Evolutionary conservation across 2,888 invertebrate genomes (phyloP).

Genomic region (Lasiommata megera): DNA sequence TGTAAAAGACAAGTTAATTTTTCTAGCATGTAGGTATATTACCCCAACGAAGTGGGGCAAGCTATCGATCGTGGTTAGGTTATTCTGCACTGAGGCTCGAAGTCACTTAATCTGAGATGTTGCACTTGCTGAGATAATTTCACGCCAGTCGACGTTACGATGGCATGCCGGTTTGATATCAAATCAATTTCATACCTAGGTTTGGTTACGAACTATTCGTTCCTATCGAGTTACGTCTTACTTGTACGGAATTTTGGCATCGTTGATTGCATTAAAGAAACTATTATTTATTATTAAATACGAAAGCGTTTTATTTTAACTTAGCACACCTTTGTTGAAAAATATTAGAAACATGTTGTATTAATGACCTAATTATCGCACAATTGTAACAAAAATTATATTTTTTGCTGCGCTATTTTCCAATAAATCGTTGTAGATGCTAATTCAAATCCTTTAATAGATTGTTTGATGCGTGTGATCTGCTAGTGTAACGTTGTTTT

Average conservation of each 20-base stretch:
- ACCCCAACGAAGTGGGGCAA: constrained; percentile 6
- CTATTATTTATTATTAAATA: too few relatives aligned
- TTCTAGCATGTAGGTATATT: background rate
- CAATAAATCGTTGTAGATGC: too few relatives aligned
- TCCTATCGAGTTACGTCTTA: constrained; percentile 16
- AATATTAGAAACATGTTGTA: too few relatives aligned
- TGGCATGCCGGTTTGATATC: constrained; percentile 45
- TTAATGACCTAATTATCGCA: too few relatives aligned
- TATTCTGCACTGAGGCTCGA: constrained; percentile 37
- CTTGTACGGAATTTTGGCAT: constrained; percentile 1
- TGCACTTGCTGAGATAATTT: constrained; percentile 65
- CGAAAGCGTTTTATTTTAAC: too few relatives aligned
- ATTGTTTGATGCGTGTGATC: too few relatives aligned
- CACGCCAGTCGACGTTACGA: constrained; percentile 48
- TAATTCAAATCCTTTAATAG: too few relatives aligned
- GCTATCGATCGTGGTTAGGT: constrained; percentile 9
- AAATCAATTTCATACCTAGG: constrained; percentile 65
- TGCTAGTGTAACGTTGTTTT: too few relatives aligned
- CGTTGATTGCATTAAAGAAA: background rate
- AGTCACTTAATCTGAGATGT: constrained; percentile 60
- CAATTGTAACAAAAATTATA: too few relatives aligned
- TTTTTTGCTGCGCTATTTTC: too few relatives aligned
- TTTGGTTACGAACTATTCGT: constrained; percentile 37
- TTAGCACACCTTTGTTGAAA: too few relatives aligned
- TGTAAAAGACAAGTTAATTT: background rate